Conservation (phyloP, 1,140 invertebrate genomes). For the Procambarus virginalis region DNA sequence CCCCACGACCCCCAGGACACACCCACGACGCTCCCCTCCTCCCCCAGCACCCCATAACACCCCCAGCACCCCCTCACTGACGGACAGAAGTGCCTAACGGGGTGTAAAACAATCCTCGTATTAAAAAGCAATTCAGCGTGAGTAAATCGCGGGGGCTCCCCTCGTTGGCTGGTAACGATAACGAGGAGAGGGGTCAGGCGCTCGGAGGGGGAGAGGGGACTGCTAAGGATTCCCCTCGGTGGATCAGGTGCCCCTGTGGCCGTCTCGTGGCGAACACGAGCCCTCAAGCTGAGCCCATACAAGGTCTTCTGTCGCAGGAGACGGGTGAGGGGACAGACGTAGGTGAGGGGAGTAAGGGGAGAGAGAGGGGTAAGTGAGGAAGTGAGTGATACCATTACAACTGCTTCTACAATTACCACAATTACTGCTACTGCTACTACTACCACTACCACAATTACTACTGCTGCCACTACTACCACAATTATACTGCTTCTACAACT, state of each 20-base stretch:
- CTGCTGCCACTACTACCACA: too few relatives aligned
- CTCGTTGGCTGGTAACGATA: conserved; percentile 23
- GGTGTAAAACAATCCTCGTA: conserved; percentile 25
- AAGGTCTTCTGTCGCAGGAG: not conserved
- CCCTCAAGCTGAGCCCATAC: conserved; percentile 4
- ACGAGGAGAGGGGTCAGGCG: conserved; percentile 28
- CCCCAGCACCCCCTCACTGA: not conserved
- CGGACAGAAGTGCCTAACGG: not conserved
- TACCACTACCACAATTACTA: too few relatives aligned
- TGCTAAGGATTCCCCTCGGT: not conserved
- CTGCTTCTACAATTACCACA: too few relatives aligned
- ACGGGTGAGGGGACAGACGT: not conserved
- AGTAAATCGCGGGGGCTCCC: conserved; percentile 13
- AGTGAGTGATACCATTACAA: too few relatives aligned
- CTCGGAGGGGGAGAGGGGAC: not conserved
- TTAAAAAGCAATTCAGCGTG: conserved; percentile 35
- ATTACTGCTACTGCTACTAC: too few relatives aligned
- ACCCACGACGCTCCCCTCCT: not conserved
- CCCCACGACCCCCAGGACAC: too few relatives aligned
- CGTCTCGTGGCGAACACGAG: not conserved
- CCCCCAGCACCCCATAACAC: too few relatives aligned
- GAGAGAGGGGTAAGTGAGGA: not conserved
- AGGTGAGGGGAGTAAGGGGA: not conserved
- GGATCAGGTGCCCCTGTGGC: not conserved
- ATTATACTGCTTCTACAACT: too few relatives aligned